Conservation (phyloP, 2,888 invertebrate species). For the Imbricaverruca yamaguchii region DNA sequence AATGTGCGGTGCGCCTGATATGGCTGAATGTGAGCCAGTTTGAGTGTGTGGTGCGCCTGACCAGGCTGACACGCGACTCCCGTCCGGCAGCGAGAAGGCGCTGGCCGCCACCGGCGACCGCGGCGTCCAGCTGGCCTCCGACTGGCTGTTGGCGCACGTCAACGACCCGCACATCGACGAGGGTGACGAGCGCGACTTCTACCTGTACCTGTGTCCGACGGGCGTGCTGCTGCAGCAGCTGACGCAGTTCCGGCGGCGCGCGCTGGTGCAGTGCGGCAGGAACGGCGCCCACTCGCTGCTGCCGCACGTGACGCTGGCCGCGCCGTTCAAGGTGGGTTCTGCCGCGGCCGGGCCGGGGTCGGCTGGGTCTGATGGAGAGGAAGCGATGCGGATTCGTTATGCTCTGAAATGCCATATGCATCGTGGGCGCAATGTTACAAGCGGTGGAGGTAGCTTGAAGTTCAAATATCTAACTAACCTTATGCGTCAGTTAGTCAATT, state of each 20-base stretch:
- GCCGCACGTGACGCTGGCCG: constrained; percentile 81
- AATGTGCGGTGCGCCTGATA: background rate
- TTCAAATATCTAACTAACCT: no score
- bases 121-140: constrained; percentile 78
- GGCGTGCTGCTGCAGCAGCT: constrained; percentile 58
- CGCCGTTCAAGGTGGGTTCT: constrained; percentile 54
- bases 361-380: no score
- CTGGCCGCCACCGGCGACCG: constrained; percentile 81
- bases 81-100: constrained; percentile 64
- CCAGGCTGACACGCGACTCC: background rate
- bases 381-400: no score
- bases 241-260: constrained; percentile 33
- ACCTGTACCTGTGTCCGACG: constrained; percentile 77
- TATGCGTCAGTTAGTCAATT: no score
- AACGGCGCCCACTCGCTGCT: constrained; percentile 85
- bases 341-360: no score
- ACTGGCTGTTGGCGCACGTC: constrained; percentile 84
- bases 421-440: no score
- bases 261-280: constrained; percentile 55
- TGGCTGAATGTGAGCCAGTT: background rate
- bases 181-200: constrained; percentile 70
- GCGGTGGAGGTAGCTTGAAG: no score
- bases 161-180: constrained; percentile 73
- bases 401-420: no score
- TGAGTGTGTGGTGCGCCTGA: background rate